Evolutionary conservation across 1,140 invertebrate species (phyloP), one percentile per base, ranked within the genome.

Genomic region (Tribolium castaneum): DNA sequence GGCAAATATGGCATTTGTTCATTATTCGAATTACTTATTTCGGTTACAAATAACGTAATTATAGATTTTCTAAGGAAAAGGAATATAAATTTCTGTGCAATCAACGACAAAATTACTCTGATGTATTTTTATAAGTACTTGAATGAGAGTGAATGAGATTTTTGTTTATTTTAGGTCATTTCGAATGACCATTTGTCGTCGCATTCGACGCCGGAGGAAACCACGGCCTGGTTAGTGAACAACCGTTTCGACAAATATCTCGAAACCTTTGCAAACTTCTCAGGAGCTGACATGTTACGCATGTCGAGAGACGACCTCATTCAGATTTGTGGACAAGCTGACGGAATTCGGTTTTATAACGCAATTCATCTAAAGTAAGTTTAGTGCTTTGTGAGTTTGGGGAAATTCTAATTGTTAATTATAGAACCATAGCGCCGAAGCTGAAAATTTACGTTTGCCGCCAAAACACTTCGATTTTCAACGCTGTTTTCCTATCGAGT

Each of bases 321-420:
- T 66, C 95, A 98, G 88, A 97, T 99, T 70, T 98, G 96, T 86
- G 97, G 97, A 0, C 87, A 98, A 39, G 94, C 96, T 70, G 96
- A 98, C 87, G 94, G 93, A 9, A 97, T 99, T 72, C 90, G 97
- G 81, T 90, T 99, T 39, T 97, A 93, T 87, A 98, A 98, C 88
- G 93, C 94, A 51, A 87, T 99, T 51, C 95, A 97, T 79, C 89
- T 91, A 62, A 94, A 93, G 90, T 92, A 85, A 91, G 91, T 90
- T 35, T 70, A 45, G 10, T 6, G 4, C 5, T 52, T 7, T 30
- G 49, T 12, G 39, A 62, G 14, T 50, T 4, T 30, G 25, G 0
- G 25, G 25, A 30, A 30, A 13, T 70, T 13, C 6, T 22, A 30
- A 70, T 70, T 78, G 3, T 12, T 49, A 7, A 13, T 85, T 87